A percentile compares a stretch with the other conserved stretches of the same genome.
Conservation (phyloP, 2,113 vertebrate genomes). For the Pelecanus crispus region DNA sequence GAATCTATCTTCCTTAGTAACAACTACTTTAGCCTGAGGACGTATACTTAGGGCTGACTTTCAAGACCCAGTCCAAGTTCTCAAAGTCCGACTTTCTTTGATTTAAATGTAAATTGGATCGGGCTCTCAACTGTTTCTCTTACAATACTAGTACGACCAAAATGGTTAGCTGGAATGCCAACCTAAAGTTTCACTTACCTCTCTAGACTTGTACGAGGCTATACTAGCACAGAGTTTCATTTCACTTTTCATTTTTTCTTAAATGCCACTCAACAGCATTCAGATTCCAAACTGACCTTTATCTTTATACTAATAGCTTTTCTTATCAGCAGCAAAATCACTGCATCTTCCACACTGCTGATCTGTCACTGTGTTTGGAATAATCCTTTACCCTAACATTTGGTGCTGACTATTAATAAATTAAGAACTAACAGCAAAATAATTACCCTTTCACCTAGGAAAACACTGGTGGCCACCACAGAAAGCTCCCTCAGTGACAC, state of each 20-base stretch:
- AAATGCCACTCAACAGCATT: background rate
- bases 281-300: constrained; percentile 38
- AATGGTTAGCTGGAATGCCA: background rate
- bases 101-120: background rate
- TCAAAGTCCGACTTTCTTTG: background rate
- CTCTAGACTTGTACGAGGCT: background rate
- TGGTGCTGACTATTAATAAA: constrained; percentile 72
- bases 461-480: constrained; percentile 65
- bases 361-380: constrained; percentile 66
- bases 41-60: background rate
- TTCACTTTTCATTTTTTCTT: background rate
- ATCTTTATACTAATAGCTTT: constrained; percentile 47
- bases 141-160: background rate
- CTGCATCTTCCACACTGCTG: constrained; percentile 49
- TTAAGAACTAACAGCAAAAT: constrained; percentile 70
- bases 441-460: constrained; percentile 72
- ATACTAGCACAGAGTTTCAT: background rate
- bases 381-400: constrained; percentile 66
- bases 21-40: background rate
- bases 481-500: constrained; percentile 51
- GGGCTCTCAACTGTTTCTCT: background rate
- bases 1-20: background rate
- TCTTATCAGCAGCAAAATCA: constrained; percentile 51
- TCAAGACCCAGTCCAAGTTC: background rate
- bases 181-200: background rate